Base-by-base conservation (phyloP, 2,888 invertebrate genomes). In the Hirtodrosophila trivittata region DNA sequence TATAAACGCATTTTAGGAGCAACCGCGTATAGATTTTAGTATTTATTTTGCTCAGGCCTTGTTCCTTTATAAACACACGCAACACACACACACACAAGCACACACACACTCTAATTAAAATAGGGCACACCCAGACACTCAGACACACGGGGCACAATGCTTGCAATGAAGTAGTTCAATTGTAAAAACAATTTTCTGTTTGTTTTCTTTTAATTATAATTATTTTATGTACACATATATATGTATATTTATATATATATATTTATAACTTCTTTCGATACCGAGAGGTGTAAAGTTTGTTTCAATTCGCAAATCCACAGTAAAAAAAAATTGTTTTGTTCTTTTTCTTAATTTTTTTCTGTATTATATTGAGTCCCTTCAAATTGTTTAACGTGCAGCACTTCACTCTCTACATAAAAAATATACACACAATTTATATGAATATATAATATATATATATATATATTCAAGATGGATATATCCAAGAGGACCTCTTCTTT, bases 401-500 rank as follows among this genome's bases (percentile, higher is more conserved):
- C n/a, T n/a, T n/a, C n/a, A n/a, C n/a, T n/a, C n/a, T n/a, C n/a
- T 47, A 33, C 32, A 41, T 12, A 25, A 46, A 46, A 52, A 52
- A 49, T 59, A 54, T 21, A 28, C 9, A 46, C 18, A 43, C n/a
- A 47, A 56, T 14, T 49, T 33, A 42, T 41, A 56, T 12, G 46
- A 14, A 54, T 39, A 41, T 10, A 45, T 43, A 28, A n/a, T 47
- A 49, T 55, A 38, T 54, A 46, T 56, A 56, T 57, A 47, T 33
- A 54, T 33, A 38, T 25, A 50, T 32, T 77, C 3, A 25, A 25
- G 25, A n/a, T n/a, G n/a, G n/a, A n/a, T n/a, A 59, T 78, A 83
- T 77, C 77, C 80, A 70, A 74, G 65, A 66, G 66, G 74, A 84
- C 78, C 78, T 78, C 81, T 84, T 77, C 78, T 83, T 77, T 78